phyloP scores from a whole-genome alignment of 2,113 vertebrate species.

The Prunella fulvescens region DNA sequence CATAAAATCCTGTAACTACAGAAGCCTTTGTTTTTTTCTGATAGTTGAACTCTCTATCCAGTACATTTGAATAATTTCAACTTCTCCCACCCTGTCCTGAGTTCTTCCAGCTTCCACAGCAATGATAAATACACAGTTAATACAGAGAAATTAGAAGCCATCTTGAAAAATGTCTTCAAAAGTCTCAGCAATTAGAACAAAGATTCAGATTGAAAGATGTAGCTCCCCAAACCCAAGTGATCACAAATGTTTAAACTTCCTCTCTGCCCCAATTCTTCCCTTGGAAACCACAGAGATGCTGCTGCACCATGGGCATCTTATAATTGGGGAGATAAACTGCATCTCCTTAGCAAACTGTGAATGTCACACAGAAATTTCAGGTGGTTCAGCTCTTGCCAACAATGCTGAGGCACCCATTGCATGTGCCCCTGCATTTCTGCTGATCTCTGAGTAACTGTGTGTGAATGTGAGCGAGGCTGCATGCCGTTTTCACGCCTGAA shows the following conservation, averaged over 20 bases:
- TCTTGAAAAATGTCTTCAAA: neutral
- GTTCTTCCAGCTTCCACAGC: neutral
- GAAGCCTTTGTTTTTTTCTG: neutral
- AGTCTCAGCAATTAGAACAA: neutral
- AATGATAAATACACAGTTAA: neutral
- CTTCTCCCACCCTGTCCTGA: neutral
- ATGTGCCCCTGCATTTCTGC: neutral
- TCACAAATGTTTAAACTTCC: neutral
- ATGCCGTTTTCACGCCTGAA: neutral
- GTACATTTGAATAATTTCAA: neutral
- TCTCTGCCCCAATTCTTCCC: neutral
- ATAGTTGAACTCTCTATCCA: neutral
- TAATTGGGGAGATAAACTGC: fast-evolving
- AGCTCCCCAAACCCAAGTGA: neutral
- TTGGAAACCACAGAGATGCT: neutral
- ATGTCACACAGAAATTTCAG: neutral
- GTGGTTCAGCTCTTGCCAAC: neutral
- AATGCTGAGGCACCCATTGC: fast-evolving
- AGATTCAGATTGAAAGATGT: neutral
- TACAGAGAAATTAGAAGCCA: neutral
- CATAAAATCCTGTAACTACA: neutral
- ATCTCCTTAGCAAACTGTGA: neutral
- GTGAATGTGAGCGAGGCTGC: fast-evolving
- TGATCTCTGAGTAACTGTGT: fast-evolving
- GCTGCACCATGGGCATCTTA: neutral